phyloP scores from a whole-genome alignment of 1,140 invertebrate species.

The Brachionus rubens region DNA sequence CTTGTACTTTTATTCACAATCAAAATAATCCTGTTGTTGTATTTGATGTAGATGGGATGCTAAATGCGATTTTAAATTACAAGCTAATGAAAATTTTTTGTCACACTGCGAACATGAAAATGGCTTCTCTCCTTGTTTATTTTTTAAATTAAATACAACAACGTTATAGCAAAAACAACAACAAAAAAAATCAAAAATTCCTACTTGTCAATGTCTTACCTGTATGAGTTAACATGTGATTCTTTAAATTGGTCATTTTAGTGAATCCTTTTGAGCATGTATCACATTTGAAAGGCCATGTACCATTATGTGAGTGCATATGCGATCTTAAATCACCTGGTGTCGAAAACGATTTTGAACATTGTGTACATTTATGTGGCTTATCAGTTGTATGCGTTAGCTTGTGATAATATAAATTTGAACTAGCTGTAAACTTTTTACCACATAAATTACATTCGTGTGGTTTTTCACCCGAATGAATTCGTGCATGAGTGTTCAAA shows the following conservation, averaged over 20 bases:
- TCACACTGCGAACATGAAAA: slow-evolving; percentile 33
- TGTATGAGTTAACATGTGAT: slow-evolving; percentile 67
- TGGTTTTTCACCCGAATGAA: slow-evolving; percentile 88
- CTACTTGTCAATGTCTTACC: too few species aligned
- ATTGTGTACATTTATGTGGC: slow-evolving; percentile 39
- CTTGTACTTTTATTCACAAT: background rate
- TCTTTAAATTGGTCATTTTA: slow-evolving; percentile 85
- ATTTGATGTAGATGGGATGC: background rate
- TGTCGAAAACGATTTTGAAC: slow-evolving; percentile 46
- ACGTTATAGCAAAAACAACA: background rate
- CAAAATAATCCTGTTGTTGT: too few species aligned
- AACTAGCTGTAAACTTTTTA: slow-evolving; percentile 90
- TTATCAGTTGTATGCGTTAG: slow-evolving; percentile 75
- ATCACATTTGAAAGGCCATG: slow-evolving; percentile 44
- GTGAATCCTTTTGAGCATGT: slow-evolving; percentile 80
- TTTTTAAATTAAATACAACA: background rate
- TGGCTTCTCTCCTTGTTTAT: background rate
- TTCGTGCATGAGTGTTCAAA: slow-evolving; percentile 87
- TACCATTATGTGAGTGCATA: slow-evolving; percentile 37
- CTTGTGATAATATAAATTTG: slow-evolving; percentile 92
- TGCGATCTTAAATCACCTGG: slow-evolving; percentile 43
- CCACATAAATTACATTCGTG: slow-evolving; percentile 90
- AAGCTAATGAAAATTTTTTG: slow-evolving; percentile 3
- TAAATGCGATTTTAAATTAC: slow-evolving; percentile 2
- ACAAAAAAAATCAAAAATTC: background rate